A percentile compares a stretch with the other conserved stretches of the same genome.
Evolutionary conservation across 2,888 invertebrate genomes (phyloP).

Genomic region (Gymnoscelis rufifasciata): DNA sequence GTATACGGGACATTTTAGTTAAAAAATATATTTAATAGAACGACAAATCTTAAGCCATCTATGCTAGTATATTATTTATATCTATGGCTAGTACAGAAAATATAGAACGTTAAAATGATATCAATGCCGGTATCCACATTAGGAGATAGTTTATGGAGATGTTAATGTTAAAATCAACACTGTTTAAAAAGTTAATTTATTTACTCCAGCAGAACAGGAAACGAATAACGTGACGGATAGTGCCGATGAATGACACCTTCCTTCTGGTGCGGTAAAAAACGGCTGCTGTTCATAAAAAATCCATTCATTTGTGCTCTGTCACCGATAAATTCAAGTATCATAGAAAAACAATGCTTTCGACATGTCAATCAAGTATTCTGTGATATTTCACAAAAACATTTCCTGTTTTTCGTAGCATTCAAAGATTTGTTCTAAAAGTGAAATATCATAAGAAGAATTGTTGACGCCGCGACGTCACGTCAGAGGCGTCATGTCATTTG

Average conservation of each 20-base stretch:
- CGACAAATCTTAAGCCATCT: too few relatives aligned
- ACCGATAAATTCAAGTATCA: constrained; percentile 23
- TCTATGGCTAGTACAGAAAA: background rate
- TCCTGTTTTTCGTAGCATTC: background rate
- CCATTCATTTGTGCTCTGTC: constrained; percentile 27
- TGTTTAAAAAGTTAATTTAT: constrained; percentile 57
- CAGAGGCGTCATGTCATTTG: constrained; percentile 65
- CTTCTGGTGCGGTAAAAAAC: constrained; percentile 66
- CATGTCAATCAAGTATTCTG: constrained; percentile 10
- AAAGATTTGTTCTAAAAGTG: background rate
- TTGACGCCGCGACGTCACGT: constrained; percentile 38
- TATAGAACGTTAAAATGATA: background rate
- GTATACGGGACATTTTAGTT: too few relatives aligned
- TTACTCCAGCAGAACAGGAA: constrained; percentile 58
- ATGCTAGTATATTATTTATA: too few relatives aligned
- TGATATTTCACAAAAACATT: background rate
- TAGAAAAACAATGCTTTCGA: constrained; percentile 16
- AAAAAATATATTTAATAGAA: too few relatives aligned
- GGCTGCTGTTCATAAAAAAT: constrained; percentile 38
- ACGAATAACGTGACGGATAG: constrained; percentile 66
- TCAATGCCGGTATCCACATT: background rate
- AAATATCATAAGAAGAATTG: constrained; percentile 4
- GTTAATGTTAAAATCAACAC: constrained; percentile 37
- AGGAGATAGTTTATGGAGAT: constrained; percentile 15
- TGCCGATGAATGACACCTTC: constrained; percentile 70